A percentile compares a stretch with the other conserved stretches of the same genome.
Evolutionary conservation across 2,797 vertebrate genomes (phyloP).

Genomic region (Odontamblyopus rebecca): DNA sequence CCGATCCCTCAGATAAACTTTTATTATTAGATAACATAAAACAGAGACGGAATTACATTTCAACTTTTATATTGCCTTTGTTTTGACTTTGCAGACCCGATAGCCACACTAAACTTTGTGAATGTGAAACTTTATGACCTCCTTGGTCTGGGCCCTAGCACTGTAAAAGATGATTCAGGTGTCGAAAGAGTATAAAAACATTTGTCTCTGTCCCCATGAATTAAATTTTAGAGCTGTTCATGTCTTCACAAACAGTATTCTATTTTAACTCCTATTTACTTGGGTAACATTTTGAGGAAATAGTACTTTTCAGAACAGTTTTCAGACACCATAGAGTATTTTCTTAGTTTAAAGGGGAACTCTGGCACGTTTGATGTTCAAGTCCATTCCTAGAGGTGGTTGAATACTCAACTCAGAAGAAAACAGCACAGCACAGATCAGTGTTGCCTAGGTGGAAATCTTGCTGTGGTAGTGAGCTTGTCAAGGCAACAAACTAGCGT

Average conservation of each 20-base stretch:
- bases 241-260: constrained; percentile 1
- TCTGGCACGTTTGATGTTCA: too few species aligned
- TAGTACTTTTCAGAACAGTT: too few species aligned
- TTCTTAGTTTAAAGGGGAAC: too few species aligned
- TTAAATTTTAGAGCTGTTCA: neutral
- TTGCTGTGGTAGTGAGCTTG: too few species aligned
- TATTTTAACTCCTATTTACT: constrained; percentile 1
- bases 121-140: constrained; percentile 11
- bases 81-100: constrained; percentile 8
- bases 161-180: neutral
- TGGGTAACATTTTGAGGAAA: too few species aligned
- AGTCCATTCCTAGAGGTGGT: too few species aligned
- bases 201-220: constrained; percentile 27
- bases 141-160: constrained; percentile 19
- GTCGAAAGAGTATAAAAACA: constrained; percentile 23
- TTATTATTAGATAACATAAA: neutral
- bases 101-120: constrained; percentile 9
- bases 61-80: constrained; percentile 5
- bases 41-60: neutral
- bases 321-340: too few species aligned
- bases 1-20: constrained; percentile 7
- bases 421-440: too few species aligned
- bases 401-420: too few species aligned
- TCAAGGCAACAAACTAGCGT: too few species aligned
- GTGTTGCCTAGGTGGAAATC: too few species aligned